Evolutionary conservation across 2,113 vertebrate species (phyloP).

Genomic region (Campylomormyrus tamandua): DNA sequence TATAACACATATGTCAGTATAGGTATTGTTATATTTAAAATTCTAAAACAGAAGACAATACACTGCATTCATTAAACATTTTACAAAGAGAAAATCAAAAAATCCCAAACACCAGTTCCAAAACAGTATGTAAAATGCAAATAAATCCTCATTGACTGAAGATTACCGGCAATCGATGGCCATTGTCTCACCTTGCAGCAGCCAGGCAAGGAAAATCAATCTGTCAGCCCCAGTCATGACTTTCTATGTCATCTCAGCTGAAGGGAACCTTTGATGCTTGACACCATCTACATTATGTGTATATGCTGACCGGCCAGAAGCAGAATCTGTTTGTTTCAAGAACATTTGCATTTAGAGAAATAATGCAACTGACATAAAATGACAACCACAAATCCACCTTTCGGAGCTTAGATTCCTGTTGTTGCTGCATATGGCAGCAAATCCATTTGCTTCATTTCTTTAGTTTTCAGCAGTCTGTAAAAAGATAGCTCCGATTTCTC

Average conservation of each 20-base stretch:
- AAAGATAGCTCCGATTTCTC: too few species aligned
- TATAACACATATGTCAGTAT: constrained; percentile 31
- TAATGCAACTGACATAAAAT: neutral
- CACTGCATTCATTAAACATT: neutral
- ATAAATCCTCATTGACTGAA: neutral
- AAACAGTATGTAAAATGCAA: neutral
- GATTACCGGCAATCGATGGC: neutral
- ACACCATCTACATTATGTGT: neutral
- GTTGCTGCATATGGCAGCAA: neutral
- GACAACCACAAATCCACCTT: neutral
- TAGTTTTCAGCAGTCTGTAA: too few species aligned
- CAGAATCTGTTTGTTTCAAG: neutral
- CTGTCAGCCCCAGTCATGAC: neutral
- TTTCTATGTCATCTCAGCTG: neutral
- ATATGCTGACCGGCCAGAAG: neutral
- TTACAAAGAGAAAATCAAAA: neutral
- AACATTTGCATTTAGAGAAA: neutral
- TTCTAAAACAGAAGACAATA: neutral
- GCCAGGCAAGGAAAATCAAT: constrained; percentile 31
- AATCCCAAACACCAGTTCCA: neutral
- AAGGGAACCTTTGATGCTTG: neutral
- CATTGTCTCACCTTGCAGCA: constrained; percentile 40
- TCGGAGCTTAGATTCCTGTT: neutral
- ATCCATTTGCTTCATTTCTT: too few species aligned
- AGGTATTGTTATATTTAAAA: neutral